Conservation (phyloP, 2,797 vertebrate species). For the Taeniopygia guttata region DNA sequence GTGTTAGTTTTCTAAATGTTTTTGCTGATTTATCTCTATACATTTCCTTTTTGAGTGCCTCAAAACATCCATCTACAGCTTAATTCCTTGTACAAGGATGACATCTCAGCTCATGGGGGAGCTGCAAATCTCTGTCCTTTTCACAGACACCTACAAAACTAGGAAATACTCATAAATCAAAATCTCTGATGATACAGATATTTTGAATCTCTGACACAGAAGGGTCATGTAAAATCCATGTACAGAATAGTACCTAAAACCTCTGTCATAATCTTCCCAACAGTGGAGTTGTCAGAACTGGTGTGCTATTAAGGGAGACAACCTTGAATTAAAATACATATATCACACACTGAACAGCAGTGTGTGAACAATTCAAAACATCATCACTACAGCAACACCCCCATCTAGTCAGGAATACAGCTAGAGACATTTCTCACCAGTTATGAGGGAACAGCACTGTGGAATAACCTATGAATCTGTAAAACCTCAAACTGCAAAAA, state of each 20-base stretch:
- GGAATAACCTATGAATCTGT: neutral
- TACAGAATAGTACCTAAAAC: neutral
- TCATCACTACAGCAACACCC: neutral
- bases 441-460: neutral
- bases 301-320: neutral
- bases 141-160: neutral
- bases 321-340: neutral
- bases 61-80: neutral
- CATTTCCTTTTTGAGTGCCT: neutral
- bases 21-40: neutral
- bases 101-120: neutral
- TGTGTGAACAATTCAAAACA: neutral
- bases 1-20: neutral
- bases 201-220: neutral
- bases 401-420: neutral
- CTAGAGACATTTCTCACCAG: neutral
- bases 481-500: neutral
- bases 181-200: neutral
- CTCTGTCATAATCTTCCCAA: neutral
- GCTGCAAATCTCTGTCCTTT: neutral
- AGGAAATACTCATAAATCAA: neutral
- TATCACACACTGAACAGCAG: neutral
- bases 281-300: neutral
- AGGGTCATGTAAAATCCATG: neutral
- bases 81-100: neutral